Percentiles rank a stretch among this genome's conserved stretches.
These are phyloP conservation scores for Fratercula arctica DNA, from an alignment of 2,797 vertebrate species.

Conservation along the genomic window DNA sequence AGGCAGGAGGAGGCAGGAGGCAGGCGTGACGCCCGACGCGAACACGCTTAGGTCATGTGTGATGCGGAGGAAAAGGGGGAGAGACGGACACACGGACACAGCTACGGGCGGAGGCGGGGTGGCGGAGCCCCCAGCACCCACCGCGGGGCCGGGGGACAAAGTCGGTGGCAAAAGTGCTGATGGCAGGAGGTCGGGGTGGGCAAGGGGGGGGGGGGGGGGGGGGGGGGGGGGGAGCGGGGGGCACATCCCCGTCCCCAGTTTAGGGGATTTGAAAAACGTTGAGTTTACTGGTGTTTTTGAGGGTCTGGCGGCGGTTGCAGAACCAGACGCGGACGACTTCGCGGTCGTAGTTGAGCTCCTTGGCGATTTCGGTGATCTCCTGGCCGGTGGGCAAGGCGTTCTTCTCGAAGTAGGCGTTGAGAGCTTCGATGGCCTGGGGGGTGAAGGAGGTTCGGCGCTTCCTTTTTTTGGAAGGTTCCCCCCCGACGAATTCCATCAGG, in stretches of 20 bases:
- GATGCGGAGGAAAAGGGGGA: neutral
- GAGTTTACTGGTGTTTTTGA: constrained; percentile 98
- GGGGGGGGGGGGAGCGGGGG: too few species aligned
- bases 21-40: neutral
- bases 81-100: neutral
- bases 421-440: constrained; percentile 94
- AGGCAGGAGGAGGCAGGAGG: neutral
- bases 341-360: constrained; percentile 96
- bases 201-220: neutral
- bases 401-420: constrained; percentile 98
- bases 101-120: neutral
- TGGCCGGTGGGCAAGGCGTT: constrained; percentile 94
- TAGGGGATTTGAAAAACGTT: constrained; percentile 94
- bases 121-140: neutral
- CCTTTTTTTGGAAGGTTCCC: constrained; percentile 95
- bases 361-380: constrained; percentile 96
- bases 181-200: neutral
- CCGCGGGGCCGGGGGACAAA: neutral
- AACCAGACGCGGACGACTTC: constrained; percentile 98
- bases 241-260: neutral
- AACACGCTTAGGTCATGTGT: neutral
- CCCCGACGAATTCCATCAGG: constrained; percentile 96
- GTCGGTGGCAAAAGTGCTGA: constrained; percentile 1
- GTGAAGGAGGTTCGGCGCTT: constrained; percentile 97
- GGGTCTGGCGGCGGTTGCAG: constrained; percentile 96